Percentiles rank a stretch among this genome's conserved stretches.
These are phyloP conservation scores for Eristalinus sepulchralis DNA, from an alignment of 2,888 invertebrate species.

Conservation along the genomic window DNA sequence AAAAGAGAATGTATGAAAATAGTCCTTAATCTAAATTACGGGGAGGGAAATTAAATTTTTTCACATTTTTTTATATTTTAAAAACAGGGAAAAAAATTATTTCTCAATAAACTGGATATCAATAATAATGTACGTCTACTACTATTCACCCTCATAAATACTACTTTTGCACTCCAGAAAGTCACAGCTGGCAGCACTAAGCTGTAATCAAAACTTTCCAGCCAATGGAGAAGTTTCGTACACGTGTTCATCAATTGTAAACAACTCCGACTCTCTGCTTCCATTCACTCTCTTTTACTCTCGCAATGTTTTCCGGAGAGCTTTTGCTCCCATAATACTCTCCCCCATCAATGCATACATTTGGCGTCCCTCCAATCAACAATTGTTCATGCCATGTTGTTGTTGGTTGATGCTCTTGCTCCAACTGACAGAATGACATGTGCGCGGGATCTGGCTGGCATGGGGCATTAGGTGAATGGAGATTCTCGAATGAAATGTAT, in stretches of 20 bases:
- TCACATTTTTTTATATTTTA: background rate
- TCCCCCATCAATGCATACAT: constrained; percentile 47
- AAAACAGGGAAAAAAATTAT: too few species aligned
- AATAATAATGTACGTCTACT: too few species aligned
- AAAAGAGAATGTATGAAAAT: background rate
- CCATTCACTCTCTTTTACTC: constrained; percentile 15
- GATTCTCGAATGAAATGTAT: constrained; percentile 68
- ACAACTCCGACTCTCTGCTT: constrained; percentile 36
- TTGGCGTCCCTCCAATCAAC: constrained; percentile 69
- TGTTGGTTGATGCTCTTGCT: constrained; percentile 60
- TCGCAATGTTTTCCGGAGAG: constrained; percentile 34
- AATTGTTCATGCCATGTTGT: constrained; percentile 62
- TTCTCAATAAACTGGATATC: too few species aligned
- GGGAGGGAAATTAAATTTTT: background rate
- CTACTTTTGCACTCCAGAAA: background rate
- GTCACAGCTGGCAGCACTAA: constrained; percentile 22
- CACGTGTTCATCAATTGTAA: constrained; percentile 62
- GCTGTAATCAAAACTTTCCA: constrained; percentile 35
- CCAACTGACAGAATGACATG: constrained; percentile 67
- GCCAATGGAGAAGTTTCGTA: constrained; percentile 26
- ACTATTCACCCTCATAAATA: background rate
- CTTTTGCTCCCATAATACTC: constrained; percentile 44
- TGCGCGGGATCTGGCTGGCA: constrained; percentile 57
- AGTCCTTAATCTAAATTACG: background rate
- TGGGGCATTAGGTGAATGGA: constrained; percentile 66